These are phyloP conservation scores for Dione vanillae DNA, from an alignment of 2,888 invertebrate species.

Conservation along the genomic window DNA sequence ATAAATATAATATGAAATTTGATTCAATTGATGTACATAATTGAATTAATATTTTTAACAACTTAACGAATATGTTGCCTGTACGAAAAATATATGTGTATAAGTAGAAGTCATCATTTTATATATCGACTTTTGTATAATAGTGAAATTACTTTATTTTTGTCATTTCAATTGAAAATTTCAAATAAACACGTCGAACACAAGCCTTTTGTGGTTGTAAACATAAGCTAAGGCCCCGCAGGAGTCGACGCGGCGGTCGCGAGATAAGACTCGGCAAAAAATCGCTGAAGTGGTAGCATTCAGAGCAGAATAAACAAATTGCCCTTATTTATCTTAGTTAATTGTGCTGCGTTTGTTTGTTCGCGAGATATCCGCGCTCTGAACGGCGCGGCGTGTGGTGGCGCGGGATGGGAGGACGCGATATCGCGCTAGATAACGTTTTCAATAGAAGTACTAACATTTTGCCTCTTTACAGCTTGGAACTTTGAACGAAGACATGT, in stretches of 20 bases:
- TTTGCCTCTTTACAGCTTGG: background rate
- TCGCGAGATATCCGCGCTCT: background rate
- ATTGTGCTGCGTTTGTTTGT: constrained; percentile 40
- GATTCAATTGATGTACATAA: no score
- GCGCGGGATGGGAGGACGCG: background rate
- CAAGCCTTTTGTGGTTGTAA: constrained; percentile 1
- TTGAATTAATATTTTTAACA: no score
- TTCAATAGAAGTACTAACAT: constrained; percentile 6
- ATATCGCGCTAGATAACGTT: constrained; percentile 1
- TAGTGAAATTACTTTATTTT: no score
- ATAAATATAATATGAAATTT: no score
- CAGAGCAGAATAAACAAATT: constrained; percentile 31
- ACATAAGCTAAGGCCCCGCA: constrained; percentile 3
- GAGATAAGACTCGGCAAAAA: constrained; percentile 30
- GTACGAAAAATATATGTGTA: no score
- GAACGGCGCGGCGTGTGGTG: no score
- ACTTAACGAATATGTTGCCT: no score
- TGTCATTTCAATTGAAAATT: no score
- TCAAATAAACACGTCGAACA: no score
- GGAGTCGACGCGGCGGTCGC: background rate
- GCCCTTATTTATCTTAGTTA: constrained; percentile 41
- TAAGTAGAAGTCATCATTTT: no score
- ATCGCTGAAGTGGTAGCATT: constrained; percentile 23
- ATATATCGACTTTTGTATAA: no score
- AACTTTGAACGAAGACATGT: background rate